phyloP scores from a whole-genome alignment of 2,113 vertebrate species.

The Lepus europaeus region DNA sequence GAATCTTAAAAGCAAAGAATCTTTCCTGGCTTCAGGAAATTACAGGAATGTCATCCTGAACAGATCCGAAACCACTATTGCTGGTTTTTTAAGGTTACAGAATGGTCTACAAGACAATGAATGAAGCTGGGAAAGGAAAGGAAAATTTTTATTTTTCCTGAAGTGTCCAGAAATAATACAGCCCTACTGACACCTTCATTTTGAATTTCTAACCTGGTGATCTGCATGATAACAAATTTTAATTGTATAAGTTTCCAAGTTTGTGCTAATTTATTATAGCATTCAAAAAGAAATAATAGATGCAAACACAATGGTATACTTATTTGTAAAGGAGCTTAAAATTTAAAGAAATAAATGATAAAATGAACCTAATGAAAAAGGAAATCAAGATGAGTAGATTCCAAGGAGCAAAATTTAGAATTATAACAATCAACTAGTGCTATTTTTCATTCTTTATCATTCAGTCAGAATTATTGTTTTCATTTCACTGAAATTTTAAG shows the following conservation, averaged over 20 bases:
- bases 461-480: conserved; percentile 1
- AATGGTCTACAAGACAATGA: not conserved
- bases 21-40: not conserved
- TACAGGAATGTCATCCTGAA: not conserved
- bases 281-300: not conserved
- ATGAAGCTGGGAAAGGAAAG: not conserved
- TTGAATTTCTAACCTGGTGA: not conserved
- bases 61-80: not conserved
- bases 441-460: not conserved
- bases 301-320: not conserved
- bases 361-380: not conserved
- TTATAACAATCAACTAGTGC: not conserved
- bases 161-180: not conserved
- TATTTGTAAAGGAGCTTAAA: not conserved
- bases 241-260: not conserved
- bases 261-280: not conserved
- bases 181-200: not conserved
- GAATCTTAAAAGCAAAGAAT: not conserved
- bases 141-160: not conserved
- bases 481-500: not conserved
- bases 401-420: not conserved
- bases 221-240: not conserved
- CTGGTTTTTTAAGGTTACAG: not conserved
- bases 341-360: not conserved
- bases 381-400: conserved; percentile 29